A percentile compares a stretch with the other conserved stretches of the same genome.
These are phyloP conservation scores for Elegia similella DNA, from an alignment of 2,888 invertebrate species.

Conservation along the genomic window DNA sequence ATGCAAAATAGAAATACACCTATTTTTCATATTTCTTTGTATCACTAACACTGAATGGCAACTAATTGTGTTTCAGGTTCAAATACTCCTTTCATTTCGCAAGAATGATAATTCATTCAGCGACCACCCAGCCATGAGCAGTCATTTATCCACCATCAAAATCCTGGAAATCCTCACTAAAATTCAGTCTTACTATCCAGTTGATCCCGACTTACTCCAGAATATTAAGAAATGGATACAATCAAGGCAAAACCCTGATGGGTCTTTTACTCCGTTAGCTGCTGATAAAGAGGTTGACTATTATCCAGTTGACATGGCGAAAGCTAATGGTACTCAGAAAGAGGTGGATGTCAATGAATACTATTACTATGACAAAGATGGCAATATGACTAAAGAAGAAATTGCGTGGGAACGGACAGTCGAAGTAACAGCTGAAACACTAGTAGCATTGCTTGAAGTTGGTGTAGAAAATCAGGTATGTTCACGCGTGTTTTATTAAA, in stretches of 20 bases:
- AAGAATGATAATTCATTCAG: conserved; percentile 86
- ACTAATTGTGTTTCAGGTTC: conserved; percentile 70
- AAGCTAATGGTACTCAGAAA: conserved; percentile 53
- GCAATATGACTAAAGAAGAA: conserved; percentile 73
- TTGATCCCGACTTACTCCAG: conserved; percentile 83
- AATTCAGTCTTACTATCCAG: conserved; percentile 82
- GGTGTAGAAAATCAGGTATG: conserved; percentile 80
- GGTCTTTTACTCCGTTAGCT: conserved; percentile 81
- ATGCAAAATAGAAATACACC: too few relatives aligned
- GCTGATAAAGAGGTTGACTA: conserved; percentile 82
- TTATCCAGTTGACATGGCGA: conserved; percentile 65
- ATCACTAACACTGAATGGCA: too few relatives aligned
- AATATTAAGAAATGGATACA: conserved; percentile 84
- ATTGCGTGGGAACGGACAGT: conserved; percentile 79
- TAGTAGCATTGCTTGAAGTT: conserved; percentile 82
- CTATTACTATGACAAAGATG: conserved; percentile 75
- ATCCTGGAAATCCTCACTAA: conserved; percentile 82
- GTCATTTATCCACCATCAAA: conserved; percentile 82
- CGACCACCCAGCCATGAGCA: conserved; percentile 83
- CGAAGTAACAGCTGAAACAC: conserved; percentile 84
- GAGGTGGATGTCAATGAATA: conserved; percentile 71
- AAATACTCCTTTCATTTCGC: conserved; percentile 83
- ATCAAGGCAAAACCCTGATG: conserved; percentile 80
- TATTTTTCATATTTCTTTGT: too few relatives aligned
- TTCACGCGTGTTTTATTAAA: neutral